A percentile compares a stretch with the other conserved stretches of the same genome.
phyloP scores from a whole-genome alignment of 2,888 invertebrate genomes.

The Isotomurus palustris region DNA sequence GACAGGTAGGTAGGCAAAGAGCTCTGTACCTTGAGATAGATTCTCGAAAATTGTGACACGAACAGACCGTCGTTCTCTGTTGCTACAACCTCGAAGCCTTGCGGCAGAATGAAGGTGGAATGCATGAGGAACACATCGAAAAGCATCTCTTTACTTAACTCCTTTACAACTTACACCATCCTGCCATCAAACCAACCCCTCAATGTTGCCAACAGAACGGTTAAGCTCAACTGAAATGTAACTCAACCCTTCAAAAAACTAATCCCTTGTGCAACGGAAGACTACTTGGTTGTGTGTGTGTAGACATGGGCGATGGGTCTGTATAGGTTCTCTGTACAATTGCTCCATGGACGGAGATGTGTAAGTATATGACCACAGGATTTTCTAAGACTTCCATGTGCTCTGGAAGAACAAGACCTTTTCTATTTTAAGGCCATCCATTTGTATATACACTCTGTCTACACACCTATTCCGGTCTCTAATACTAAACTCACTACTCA shows the following conservation, averaged over 20 bases:
- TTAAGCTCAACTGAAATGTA: constrained; percentile 4
- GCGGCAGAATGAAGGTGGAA: constrained; percentile 34
- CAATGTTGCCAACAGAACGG: constrained; percentile 18
- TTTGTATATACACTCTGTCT: no score
- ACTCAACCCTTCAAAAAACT: neutral
- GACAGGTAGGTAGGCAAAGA: neutral
- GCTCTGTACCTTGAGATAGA: neutral
- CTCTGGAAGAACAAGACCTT: no score
- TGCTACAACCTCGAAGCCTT: constrained; percentile 22
- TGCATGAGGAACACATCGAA: constrained; percentile 13
- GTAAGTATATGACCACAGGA: no score
- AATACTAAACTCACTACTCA: no score
- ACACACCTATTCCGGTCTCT: no score
- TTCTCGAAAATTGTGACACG: neutral
- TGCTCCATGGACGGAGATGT: no score
- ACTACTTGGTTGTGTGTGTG: no score
- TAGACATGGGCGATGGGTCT: no score
- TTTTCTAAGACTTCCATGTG: no score
- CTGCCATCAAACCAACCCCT: neutral
- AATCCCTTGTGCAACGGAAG: neutral
- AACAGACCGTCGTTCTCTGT: neutral
- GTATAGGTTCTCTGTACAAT: no score
- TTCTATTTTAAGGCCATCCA: no score
- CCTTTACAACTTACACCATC: neutral
- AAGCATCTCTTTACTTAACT: neutral